Percentiles rank a stretch among this genome's conserved stretches.
Conservation (phyloP, 1,140 invertebrate genomes). For the Drosophila ficusphila region DNA sequence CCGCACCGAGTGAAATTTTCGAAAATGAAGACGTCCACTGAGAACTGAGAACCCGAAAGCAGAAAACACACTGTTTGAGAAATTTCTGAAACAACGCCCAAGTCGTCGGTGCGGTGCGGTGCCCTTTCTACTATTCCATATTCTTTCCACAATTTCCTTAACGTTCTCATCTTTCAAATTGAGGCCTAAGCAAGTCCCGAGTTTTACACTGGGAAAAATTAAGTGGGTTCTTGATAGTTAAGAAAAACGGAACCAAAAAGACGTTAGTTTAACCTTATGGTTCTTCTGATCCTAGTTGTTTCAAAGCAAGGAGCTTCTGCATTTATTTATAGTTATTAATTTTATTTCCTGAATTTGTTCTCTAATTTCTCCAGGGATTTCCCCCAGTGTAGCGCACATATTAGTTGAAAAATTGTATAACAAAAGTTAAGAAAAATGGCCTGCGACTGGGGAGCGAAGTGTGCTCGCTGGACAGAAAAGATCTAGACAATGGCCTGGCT, state of each 20-base stretch:
- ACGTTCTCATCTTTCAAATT: constrained; percentile 76
- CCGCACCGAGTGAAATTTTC: constrained; percentile 48
- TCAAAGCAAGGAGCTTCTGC: no score
- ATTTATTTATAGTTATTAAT: no score
- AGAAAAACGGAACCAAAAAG: no score
- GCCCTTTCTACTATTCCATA: constrained; percentile 60
- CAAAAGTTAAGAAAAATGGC: constrained; percentile 77
- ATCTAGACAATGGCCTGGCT: constrained; percentile 66
- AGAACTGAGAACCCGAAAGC: no score
- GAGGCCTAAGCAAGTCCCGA: constrained; percentile 3
- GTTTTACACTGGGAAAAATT: constrained; percentile 10
- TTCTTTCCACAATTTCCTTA: constrained; percentile 43
- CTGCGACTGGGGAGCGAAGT: constrained; percentile 40
- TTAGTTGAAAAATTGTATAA: constrained; percentile 80
- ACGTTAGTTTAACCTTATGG: no score
- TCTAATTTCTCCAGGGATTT: no score
- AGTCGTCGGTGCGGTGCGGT: no score
- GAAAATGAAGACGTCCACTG: constrained; percentile 65
- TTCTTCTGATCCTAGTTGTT: no score
- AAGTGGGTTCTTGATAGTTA: no score
- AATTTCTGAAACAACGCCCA: constrained; percentile 70
- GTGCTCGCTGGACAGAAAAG: constrained; percentile 43
- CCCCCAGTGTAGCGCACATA: constrained; percentile 49
- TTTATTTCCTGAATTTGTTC: no score
- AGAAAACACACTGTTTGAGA: constrained; percentile 59